These are phyloP conservation scores for human (Homo sapiens) DNA, from an alignment of 2,113 vertebrate genomes.

Conservation along the genomic window GRCh38 chr1:218669501-218670000, in stretches of 20 bases:
- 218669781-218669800: neutral
- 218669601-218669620: neutral
- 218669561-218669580: neutral
- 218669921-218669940: neutral
- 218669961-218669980: too few relatives aligned
- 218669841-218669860: neutral
- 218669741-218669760: neutral
- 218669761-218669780: neutral
- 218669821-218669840: neutral
- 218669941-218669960: too few relatives aligned
- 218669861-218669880: neutral
- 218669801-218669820: neutral
- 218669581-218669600: neutral
- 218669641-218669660: neutral
- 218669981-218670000: too few relatives aligned
- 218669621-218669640: neutral
- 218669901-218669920: neutral
- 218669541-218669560: neutral
- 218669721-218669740: neutral
- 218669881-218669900: neutral
- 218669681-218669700: neutral
- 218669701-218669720: accelerated
- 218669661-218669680: neutral
- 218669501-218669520: neutral
- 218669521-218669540: neutral